Evolutionary conservation across 1,140 invertebrate genomes (phyloP), one percentile per base, ranked within the genome.

Genomic region (Drosophila seguyi): DNA sequence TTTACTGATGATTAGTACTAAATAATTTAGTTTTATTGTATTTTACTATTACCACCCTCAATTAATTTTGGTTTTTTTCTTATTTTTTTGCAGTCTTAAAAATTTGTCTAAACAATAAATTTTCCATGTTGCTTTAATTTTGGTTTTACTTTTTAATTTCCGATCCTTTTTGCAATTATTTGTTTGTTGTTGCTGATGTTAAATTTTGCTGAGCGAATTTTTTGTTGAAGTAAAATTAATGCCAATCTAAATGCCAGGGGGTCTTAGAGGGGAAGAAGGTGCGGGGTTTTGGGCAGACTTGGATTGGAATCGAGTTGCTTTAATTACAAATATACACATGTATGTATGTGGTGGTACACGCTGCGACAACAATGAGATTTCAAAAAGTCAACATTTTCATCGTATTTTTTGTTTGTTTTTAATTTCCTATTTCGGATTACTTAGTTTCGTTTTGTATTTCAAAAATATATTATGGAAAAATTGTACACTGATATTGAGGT

Each of bases 401-500:
- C 42, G 44, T 45, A 36, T 62, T 47, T 68, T n/a, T 27, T 47
- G 63, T 18, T 29, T 55, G 25, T 45, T 41, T 71, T 52, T 44
- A 25, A 34, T 22, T 72, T 61, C 56, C 60, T 61, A 58, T n/a
- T 74, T 74, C 29, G 45, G 62, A 68, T 77, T 82, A 60, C 50
- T 65, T 65, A 71, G 29, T 72, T 85, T 68, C 52, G 47, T 56
- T 75, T 60, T 36, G 45, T 62, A 73, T 75, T 62, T 62, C 55
- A 90, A 90, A 88, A 90, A 84, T 90, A 90, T 90, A 85, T 72
- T 90, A 90, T 90, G 85, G 86, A 90, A 90, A 90, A 90, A 90
- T 90, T 90, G 85, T 90, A 90, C 85, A 90, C 85, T 90, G 85
- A 90, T 90, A 90, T 90, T 90, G 85, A 90, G 85, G 85, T 90